These are phyloP conservation scores for Siphamia tubifer DNA, from an alignment of 2,113 vertebrate genomes.

Conservation along the genomic window DNA sequence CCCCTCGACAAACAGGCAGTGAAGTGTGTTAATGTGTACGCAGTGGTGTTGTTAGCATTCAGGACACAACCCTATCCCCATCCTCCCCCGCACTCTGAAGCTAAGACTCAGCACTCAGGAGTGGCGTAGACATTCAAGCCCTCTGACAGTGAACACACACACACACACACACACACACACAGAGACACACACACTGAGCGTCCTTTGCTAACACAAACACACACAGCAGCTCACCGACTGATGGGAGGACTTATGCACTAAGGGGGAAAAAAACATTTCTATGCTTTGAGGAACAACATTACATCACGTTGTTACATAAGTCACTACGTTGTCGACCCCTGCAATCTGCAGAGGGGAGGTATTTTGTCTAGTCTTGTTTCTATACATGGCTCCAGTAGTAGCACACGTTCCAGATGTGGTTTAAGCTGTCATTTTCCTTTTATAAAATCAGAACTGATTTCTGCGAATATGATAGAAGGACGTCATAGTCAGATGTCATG, in stretches of 20 bases:
- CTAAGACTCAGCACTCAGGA: constrained; percentile 58
- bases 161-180: background rate
- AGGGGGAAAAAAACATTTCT: constrained; percentile 26
- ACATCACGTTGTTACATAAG: constrained; percentile 67
- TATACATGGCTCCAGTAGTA: background rate
- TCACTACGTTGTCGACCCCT: constrained; percentile 37
- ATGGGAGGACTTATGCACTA: constrained; percentile 24
- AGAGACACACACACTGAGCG: background rate
- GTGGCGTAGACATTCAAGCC: constrained; percentile 35
- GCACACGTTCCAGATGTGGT: constrained; percentile 42
- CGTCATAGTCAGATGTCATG: background rate
- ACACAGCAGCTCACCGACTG: constrained; percentile 1
- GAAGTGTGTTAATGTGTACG: background rate
- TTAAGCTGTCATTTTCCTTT: background rate
- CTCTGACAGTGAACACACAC: constrained; percentile 29
- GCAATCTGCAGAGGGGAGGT: constrained; percentile 23
- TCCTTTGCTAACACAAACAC: constrained; percentile 23
- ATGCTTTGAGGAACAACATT: constrained; percentile 55
- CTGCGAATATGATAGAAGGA: background rate
- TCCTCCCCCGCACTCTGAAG: constrained; percentile 58
- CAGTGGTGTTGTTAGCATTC: constrained; percentile 59
- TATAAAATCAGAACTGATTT: background rate
- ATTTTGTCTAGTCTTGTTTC: constrained; percentile 21
- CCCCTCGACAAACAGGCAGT: constrained; percentile 13
- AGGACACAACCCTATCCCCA: constrained; percentile 35